phyloP scores from a whole-genome alignment of 2,113 vertebrate genomes.

The Motacilla tschutschensis region DNA sequence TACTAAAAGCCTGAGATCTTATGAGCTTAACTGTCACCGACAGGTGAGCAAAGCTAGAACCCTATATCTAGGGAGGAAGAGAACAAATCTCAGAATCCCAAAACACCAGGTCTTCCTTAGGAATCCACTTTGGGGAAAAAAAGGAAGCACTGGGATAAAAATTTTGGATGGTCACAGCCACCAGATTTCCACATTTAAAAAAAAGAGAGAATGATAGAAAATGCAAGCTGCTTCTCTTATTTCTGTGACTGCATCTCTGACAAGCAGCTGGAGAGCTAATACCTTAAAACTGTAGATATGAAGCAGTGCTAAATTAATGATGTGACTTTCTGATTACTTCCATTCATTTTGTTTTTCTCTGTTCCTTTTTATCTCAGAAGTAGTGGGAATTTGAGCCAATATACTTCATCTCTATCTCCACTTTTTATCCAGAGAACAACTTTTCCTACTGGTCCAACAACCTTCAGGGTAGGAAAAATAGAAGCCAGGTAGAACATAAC shows the following conservation, averaged over 20 bases:
- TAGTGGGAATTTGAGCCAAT: background rate
- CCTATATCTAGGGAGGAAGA: fast-evolving
- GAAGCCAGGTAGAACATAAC: background rate
- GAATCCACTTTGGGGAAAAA: background rate
- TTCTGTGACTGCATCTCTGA: background rate
- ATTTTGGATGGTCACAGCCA: background rate
- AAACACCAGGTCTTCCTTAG: background rate
- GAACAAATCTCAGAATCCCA: background rate
- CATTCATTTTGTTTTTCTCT: background rate
- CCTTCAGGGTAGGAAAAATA: background rate
- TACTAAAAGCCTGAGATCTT: background rate
- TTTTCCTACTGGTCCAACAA: background rate
- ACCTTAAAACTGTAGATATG: background rate
- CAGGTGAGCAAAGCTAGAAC: background rate
- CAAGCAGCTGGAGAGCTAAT: background rate
- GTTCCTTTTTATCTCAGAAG: background rate
- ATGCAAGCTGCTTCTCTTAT: background rate
- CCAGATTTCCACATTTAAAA: background rate
- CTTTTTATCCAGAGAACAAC: background rate
- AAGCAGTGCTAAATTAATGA: background rate
- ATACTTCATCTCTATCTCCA: background rate
- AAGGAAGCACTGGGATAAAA: background rate
- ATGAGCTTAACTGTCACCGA: background rate
- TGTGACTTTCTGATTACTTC: background rate
- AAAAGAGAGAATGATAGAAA: background rate